Base-by-base conservation (phyloP, 2,113 vertebrate genomes). In the Pogonocichla stellata region DNA sequence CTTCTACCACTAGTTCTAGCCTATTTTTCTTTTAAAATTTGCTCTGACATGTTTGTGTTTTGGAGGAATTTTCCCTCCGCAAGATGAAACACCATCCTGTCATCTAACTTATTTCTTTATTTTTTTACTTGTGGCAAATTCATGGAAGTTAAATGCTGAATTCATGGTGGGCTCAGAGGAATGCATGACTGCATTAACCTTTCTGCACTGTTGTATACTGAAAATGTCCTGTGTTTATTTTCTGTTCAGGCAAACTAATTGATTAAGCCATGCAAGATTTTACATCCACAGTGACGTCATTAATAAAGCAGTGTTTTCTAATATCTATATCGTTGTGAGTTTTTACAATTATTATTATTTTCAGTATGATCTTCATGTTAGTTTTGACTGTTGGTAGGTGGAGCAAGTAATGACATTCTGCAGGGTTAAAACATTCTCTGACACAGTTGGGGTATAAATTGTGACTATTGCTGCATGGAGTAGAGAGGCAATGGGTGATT, bases 261-360 rank as follows among this genome's bases (percentile, higher is more conserved):
- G 51, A 92, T 90, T 87, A 88, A 7, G 17, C 22, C 9, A 8
- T n/a, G 60, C 23, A 73, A 89, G 16, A 42, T 42, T 61, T 73
- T 85, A 82, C 58, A 36, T 75, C 25, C 28, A 26, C 38, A 40
- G 29, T 78, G 75, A 40, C 26, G 40, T 54, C 20, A 31, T 75
- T 77, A 94, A 88, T 88, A 95, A 93, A 93, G 62, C 22, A 28
- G 3, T n/a, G 11, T 65, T 91, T 92, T 91, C 54, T 73, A 80
- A 42, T 29, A 57, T 18, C 25, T 75, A 0, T 24, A 38, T 47
- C 7, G 14, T 66, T 16, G 4, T 88, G 34, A 29, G 1, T 19
- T 19, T 20, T 51, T 10, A 9, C 18, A 18, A 50, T 50, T 50
- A 15, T 47, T 83, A 25, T 69, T 92, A 36, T 79, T 92, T 72